Base-by-base conservation (phyloP, 2,888 invertebrate genomes). In the Desoria tigrina region DNA sequence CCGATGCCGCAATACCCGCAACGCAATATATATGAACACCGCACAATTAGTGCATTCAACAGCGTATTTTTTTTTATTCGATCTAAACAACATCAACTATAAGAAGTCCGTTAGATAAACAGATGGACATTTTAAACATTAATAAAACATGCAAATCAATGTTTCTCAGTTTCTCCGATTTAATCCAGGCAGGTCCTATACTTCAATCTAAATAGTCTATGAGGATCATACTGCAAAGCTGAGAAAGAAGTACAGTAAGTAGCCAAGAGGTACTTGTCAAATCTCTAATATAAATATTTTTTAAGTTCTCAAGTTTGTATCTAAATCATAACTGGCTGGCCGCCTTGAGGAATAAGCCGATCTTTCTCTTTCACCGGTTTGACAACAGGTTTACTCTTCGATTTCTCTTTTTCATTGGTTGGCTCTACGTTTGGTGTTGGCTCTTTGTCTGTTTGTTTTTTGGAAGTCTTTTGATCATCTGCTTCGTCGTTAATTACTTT, bases 401-500 rank as follows among this genome's bases (percentile, higher is more conserved):
- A 27, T n/a, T 55, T 55, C 28, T 55, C 37, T 18, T 63, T 49
- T 9, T 51, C n/a, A n/a, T n/a, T n/a, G n/a, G n/a, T 50, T 6
- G 27, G 32, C 28, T 28, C 27, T 27, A 45, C 21, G 42, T 45
- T 59, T n/a, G 60, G 23, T 63, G 28, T 4, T 27, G 63, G 54
- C 18, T 59, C 60, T 59, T 61, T 11, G 4, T 32, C 32, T 11
- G 24, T 42, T 65, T 21, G 32, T n/a, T 45, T 45, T 45, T 45
- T 45, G 4, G 16, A n/a, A 21, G 21, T 3, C n/a, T 54, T 54
- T 16, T 54, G 28, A 24, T n/a, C 54, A 27, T 59, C 60, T 23
- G 26, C 57, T 61, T 69, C 66, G 24, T 68, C 70, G 39, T 70
- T 61, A 14, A 74, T 69, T 11, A 71, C 68, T 76, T 75, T 73